Conservation (phyloP, 2,797 vertebrate genomes). For the Euphonia xanthogaster region DNA sequence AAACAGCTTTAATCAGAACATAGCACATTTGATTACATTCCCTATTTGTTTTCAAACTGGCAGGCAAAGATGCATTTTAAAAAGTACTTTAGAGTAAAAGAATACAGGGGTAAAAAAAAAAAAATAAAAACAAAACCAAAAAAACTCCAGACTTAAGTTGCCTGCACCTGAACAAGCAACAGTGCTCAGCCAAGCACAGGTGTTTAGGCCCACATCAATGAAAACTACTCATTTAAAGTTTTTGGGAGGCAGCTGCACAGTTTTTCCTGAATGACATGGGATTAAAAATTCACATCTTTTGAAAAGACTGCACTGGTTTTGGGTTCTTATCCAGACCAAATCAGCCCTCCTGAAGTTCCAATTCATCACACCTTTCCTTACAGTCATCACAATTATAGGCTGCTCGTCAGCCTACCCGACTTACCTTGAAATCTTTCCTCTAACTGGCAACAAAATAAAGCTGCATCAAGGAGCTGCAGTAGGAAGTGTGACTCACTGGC, state of each 20-base stretch:
- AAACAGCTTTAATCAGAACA: background rate
- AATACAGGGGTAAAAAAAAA: background rate
- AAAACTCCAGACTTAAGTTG: background rate
- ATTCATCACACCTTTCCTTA: background rate
- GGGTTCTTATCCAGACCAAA: background rate
- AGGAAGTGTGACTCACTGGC: background rate
- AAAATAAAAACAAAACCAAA: background rate
- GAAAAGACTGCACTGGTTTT: background rate
- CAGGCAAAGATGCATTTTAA: background rate
- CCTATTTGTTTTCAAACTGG: background rate
- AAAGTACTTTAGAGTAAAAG: background rate
- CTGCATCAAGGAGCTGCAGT: background rate
- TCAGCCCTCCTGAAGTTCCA: background rate
- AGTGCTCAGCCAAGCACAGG: background rate
- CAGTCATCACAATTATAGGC: fast-evolving
- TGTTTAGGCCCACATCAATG: background rate
- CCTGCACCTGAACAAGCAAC: background rate
- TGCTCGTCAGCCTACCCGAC: background rate
- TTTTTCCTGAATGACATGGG: background rate
- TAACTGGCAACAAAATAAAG: background rate
- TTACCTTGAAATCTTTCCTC: background rate
- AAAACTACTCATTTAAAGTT: background rate
- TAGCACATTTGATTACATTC: background rate
- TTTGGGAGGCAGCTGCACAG: background rate
- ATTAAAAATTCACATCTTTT: background rate